A percentile compares a stretch with the other conserved stretches of the same genome.
Conservation (phyloP, 92 coral and sea anemone species). For the Scolanthus callimorphus region DNA sequence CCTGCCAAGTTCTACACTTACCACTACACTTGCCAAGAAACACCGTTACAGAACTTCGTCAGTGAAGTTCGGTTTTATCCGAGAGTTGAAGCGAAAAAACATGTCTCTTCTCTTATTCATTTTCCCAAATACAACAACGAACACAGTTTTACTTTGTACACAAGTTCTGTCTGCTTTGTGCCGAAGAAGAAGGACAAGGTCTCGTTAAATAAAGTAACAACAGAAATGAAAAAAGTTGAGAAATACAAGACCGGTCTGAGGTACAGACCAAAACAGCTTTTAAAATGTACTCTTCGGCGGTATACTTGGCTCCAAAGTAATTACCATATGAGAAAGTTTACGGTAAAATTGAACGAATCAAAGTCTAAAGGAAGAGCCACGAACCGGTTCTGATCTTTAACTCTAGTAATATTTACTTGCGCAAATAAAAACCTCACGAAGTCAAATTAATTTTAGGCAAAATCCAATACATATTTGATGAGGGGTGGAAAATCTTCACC, state of each 20-base stretch:
- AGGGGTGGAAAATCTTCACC: too few species aligned
- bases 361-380: too few species aligned
- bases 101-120: conserved; percentile 56
- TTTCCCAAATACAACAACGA: conserved; percentile 50
- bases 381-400: too few species aligned
- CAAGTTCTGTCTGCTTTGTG: conserved; percentile 50
- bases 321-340: too few species aligned
- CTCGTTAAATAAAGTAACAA: conserved; percentile 36
- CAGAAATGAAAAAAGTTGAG: conserved; percentile 32
- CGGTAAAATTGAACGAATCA: too few species aligned
- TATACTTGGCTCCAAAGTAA: conserved; percentile 37
- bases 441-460: too few species aligned
- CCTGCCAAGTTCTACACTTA: conserved; percentile 53
- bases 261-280: conserved; percentile 35
- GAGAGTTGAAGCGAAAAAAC: conserved; percentile 36
- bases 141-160: conserved; percentile 32
- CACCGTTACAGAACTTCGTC: conserved; percentile 34
- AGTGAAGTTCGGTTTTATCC: conserved; percentile 68
- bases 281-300: conserved; percentile 44
- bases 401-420: too few species aligned
- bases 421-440: too few species aligned
- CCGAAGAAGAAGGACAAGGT: conserved; percentile 51
- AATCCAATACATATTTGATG: too few species aligned
- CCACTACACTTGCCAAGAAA: conserved; percentile 49
- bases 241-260: conserved; percentile 43